These are phyloP conservation scores for Chionomys nivalis DNA, from an alignment of 2,113 vertebrate species.

Conservation along the genomic window DNA sequence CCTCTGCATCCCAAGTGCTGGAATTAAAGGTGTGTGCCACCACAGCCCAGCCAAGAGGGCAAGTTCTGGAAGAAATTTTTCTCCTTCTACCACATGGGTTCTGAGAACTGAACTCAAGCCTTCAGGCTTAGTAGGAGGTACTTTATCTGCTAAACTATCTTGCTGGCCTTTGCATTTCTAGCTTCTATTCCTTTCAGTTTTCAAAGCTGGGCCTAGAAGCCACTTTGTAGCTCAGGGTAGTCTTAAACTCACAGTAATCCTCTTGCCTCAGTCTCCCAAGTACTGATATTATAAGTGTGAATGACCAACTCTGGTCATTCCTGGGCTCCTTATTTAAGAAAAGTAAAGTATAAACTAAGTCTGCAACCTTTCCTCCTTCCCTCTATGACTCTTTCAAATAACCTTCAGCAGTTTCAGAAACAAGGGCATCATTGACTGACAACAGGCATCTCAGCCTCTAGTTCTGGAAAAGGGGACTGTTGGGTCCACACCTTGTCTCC, in stretches of 20 bases:
- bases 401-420: not conserved
- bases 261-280: not conserved
- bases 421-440: not conserved
- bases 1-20: no score
- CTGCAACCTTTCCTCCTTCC: not conserved
- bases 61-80: not conserved
- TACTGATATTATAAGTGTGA: not conserved
- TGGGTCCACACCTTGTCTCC: constrained; percentile 47
- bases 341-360: constrained; percentile 35
- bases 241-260: not conserved
- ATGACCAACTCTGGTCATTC: not conserved
- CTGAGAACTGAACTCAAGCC: not conserved
- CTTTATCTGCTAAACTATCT: not conserved
- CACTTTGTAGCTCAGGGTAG: not conserved
- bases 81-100: not conserved
- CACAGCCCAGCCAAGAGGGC: not conserved
- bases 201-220: not conserved
- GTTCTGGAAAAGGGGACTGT: not conserved
- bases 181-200: not conserved
- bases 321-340: not conserved
- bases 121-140: not conserved
- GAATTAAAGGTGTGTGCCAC: no score
- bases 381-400: not conserved
- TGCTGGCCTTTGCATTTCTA: not conserved
- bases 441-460: not conserved